Evolutionary conservation across 1,140 invertebrate species (phyloP), one percentile per base, ranked within the genome.

Genomic region (Aricia agestis): DNA sequence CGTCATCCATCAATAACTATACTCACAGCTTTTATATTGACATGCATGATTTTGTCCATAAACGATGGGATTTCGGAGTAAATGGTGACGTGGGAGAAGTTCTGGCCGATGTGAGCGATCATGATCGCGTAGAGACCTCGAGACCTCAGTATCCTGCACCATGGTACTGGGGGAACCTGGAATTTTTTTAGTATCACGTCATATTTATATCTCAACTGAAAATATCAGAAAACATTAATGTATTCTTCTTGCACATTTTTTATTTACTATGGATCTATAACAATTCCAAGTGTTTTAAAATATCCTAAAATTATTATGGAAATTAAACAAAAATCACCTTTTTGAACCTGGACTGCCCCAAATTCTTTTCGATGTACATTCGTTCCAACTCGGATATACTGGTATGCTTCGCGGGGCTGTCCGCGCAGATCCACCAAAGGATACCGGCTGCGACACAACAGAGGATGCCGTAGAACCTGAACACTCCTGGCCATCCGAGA

Each of bases 1-100:
- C 25, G 1, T 25, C 25, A 25, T 25, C 25, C 25, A 25, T 25
- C 25, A 25, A 25, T 3, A 25, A 2, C 3, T 25, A 25, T 25
- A 36, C 77, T 88, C 77, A 94, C 94, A 76, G 93, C 82, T 90
- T 94, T 93, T 1, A 98, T 95, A 74, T 98, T 92, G 72, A 95
- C 96, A 66, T 95, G 90, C 66, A 98, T 93, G 5, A 98, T 94
- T 73, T 94, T 93, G 65, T 95, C 95, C 92, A 98, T 95, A 80
- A 96, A 99, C 0, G 94, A 95, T 0, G 98, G 97, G 61, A 98
- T 94, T 86, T 97, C 94, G 0, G 96, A 97, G 11, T 98, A 91
- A 42, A 98, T 91, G 1, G 95, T 97, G 90, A 97, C 96, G 78
- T 96, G 97, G 1, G 96, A 96, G 97, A 97, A 98, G 78, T 96